Percentiles rank a stretch among this genome's conserved stretches.
These are phyloP conservation scores for Thelaira solivaga DNA, from an alignment of 2,888 invertebrate genomes.

Conservation along the genomic window DNA sequence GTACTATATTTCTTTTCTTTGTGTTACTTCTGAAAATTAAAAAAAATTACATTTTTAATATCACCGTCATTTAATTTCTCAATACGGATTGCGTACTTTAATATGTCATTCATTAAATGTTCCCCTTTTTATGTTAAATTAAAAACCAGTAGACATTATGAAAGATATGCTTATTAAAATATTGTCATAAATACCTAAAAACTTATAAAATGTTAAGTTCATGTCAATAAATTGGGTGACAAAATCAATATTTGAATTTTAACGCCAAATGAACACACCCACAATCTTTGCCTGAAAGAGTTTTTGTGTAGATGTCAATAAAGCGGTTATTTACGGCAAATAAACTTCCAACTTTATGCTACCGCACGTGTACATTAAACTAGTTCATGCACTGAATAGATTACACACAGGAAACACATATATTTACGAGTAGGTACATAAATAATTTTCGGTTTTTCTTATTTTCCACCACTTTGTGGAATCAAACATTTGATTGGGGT, in stretches of 20 bases:
- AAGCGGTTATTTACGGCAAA: slow-evolving; percentile 6
- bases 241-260: slow-evolving; percentile 27
- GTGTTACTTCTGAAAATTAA: too few species aligned
- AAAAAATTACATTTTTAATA: too few species aligned
- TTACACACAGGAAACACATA: not conserved
- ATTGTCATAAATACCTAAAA: not conserved
- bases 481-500: slow-evolving; percentile 6
- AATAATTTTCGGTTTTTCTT: not conserved
- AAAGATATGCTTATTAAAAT: not conserved
- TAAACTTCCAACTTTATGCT: not conserved
- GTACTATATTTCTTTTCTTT: too few species aligned
- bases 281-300: not conserved
- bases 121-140: too few species aligned
- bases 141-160: not conserved
- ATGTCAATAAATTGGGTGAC: not conserved
- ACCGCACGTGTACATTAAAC: not conserved
- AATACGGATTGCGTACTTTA: too few species aligned
- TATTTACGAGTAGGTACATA: too few species aligned
- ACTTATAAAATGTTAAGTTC: not conserved
- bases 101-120: too few species aligned
- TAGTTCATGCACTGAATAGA: not conserved
- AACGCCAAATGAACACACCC: not conserved
- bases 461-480: too few species aligned
- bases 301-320: not conserved
- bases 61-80: too few species aligned